phyloP scores from a whole-genome alignment of 2,888 invertebrate genomes.

The Actias luna region DNA sequence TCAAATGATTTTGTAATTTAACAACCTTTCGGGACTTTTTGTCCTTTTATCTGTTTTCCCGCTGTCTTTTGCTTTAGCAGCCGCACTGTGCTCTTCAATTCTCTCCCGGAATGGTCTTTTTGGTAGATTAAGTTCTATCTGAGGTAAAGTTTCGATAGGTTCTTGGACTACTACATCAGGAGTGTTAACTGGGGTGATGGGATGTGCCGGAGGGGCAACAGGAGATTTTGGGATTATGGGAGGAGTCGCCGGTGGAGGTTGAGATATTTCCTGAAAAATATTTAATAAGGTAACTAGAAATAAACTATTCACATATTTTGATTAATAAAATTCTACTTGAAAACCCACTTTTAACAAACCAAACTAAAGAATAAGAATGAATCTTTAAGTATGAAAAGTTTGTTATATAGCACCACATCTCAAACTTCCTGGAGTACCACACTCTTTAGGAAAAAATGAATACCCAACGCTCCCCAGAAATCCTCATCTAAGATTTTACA shows the following conservation, averaged over 20 bases:
- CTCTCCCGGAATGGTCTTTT: conserved; percentile 74
- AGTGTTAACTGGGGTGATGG: conserved; percentile 21
- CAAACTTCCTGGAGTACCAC: no score
- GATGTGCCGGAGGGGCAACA: conserved; percentile 21
- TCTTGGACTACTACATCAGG: conserved; percentile 29
- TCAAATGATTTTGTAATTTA: conserved; percentile 51
- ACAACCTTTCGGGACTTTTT: conserved; percentile 75
- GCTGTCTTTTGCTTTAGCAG: conserved; percentile 44
- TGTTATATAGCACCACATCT: no score
- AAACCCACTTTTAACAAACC: no score
- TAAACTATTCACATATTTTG: neutral
- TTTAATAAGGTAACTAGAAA: neutral
- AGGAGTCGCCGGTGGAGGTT: conserved; percentile 51
- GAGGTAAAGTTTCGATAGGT: conserved; percentile 56
- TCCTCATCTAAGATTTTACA: no score
- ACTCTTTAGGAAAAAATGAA: no score
- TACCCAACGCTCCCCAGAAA: no score
- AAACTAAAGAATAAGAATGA: no score
- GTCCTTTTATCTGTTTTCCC: conserved; percentile 36
- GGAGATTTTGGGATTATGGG: conserved; percentile 41
- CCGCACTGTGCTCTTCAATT: conserved; percentile 49
- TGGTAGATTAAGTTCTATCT: conserved; percentile 74
- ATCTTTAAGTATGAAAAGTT: no score
- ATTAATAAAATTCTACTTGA: no score
- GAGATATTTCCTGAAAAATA: conserved; percentile 62